Evolutionary conservation across 2,797 vertebrate species (phyloP), one percentile per base, ranked within the genome.

Genomic region (Distichodus sexfasciatus): DNA sequence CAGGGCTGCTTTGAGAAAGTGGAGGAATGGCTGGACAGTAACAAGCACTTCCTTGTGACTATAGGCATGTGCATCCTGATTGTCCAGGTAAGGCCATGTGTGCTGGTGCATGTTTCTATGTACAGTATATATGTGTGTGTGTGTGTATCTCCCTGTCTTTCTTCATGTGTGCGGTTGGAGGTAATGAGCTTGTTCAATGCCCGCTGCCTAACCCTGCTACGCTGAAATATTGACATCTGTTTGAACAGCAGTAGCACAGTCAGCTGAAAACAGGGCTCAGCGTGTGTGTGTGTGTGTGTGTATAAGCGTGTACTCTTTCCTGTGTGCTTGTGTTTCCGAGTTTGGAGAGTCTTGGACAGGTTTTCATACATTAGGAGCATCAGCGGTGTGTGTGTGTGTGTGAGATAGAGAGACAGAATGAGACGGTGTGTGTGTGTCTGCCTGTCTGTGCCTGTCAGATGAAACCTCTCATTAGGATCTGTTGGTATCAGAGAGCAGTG

Each of bases 1-100:
- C 80, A 98, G 97, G 97, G 97, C 23, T 99, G 96, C 88, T 99
- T 94, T 0, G 94, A 96, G 74, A 95, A 94, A 82, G 92, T 98
- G 79, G 94, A 95, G 83, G 91, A 88, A 71, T 98, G 96, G 94
- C 91, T 99, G 58, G 94, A 95, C 64, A 93, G 97, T 63, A 97
- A 97, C 74, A 98, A 96, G 79, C 94, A 96, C 11, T 88, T 98
- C 75, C 92, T 98, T 1, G 95, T 95, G 76, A 95, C 94, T 0
- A 89, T 94, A 51, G 96, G 92, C 74, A 96, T 98, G 94, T 96
- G 95, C 79, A 82, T 98, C 81, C 89, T 99, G 77, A 94, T 98
- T 44, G 93, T 96, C 82, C 96, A 99, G 97, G 96, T 99, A 89
- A 81, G 84, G 48, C 59, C 41, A 29, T 69, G 40, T 76, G 58